Base-by-base conservation (phyloP, 2,888 invertebrate species). In the Drosophila paranaensis region DNA sequence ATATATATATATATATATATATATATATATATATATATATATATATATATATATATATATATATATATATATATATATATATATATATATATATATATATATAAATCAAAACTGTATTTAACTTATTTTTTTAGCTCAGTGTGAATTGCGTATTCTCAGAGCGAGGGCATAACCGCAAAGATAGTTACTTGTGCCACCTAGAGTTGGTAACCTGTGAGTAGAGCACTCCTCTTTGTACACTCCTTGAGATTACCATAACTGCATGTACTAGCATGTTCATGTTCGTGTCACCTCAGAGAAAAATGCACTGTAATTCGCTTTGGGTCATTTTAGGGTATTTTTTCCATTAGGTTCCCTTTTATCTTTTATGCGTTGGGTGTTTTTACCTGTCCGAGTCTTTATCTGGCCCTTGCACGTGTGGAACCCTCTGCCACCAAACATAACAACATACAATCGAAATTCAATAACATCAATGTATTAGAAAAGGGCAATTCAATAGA, bases 361-460 rank as follows among this genome's bases (percentile, higher is more conserved):
- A 78, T 82, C 61, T 70, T 69, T 77, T 71, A 65, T 68, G 62
- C 64, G 60, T 67, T 64, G 71, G 66, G 74, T 70, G 63, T 78
- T 74, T 68, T 39, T 90, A 90, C 90, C 91, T 90, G 90, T 69
- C 6, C 53, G 62, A 46, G 43, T 57, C 61, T 71, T 53, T 27
- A 27, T 75, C 74, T 88, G 90, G 90, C 89, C 91, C 90, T 89
- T 91, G 91, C 91, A 91, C 91, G 91, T 91, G 91, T 90, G 88
- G 25, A 45, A 45, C 25, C 1, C 43, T 45, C 13, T 45, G 43
- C 43, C 43, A 45, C 20, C 82, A 82, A 81, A 80, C 68, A 14
- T 76, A 83, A 74, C 77, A 75, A 87, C 66, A 60, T 27, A 67
- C 67, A 66, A 66, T 66, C 46, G 35, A 48, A 55, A 55, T 13